Percentiles rank a stretch among this genome's conserved stretches.
phyloP scores from a whole-genome alignment of 2,888 invertebrate genomes.

The Melikaiella ostensackeni region DNA sequence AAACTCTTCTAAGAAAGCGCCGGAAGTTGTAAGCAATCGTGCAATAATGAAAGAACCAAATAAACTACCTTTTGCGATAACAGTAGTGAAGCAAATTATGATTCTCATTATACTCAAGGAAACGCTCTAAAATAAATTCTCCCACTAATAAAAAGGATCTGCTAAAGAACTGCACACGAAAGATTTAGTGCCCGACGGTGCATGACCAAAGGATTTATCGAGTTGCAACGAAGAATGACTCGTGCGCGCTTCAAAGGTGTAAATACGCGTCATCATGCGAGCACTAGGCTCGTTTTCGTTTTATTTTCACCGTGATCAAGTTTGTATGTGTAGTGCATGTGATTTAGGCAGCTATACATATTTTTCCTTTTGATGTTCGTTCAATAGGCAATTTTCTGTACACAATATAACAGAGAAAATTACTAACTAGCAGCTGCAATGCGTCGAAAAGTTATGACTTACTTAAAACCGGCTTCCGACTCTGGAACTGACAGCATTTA shows the following conservation, averaged over 20 bases:
- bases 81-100: constrained; percentile 2
- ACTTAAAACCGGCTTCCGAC: constrained; percentile 14
- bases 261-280: constrained; percentile 33
- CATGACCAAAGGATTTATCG: constrained; percentile 36
- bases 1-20: neutral
- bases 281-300: constrained; percentile 25
- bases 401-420: constrained; percentile 23
- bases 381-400: constrained; percentile 6
- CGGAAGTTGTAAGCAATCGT: neutral
- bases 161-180: constrained; percentile 18
- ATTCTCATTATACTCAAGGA: constrained; percentile 17
- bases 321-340: neutral
- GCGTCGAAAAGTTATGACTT: constrained; percentile 37
- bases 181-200: constrained; percentile 36
- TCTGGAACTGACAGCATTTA: constrained; percentile 19
- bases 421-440: constrained; percentile 36
- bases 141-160: constrained; percentile 23
- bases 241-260: constrained; percentile 34
- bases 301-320: constrained; percentile 19
- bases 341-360: constrained; percentile 12
- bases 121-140: constrained; percentile 32
- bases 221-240: constrained; percentile 39
- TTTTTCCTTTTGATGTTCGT: constrained; percentile 6
- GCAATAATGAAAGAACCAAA: neutral
- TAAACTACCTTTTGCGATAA: neutral